These are phyloP conservation scores for Thecocarcelia acutangulata DNA, from an alignment of 2,888 invertebrate species.

Conservation along the genomic window DNA sequence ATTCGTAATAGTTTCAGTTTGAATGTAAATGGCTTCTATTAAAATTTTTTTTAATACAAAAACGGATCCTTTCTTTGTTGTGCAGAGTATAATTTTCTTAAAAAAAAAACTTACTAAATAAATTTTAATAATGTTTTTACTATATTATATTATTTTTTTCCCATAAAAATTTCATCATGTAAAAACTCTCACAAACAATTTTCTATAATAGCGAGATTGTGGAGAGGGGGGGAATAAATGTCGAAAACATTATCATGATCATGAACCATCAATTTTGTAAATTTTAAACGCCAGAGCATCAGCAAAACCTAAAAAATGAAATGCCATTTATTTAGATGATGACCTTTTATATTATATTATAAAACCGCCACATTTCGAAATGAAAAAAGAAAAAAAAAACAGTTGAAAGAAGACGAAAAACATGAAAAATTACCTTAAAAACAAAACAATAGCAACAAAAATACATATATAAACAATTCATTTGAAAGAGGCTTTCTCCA, in stretches of 20 bases:
- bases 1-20: slow-evolving; percentile 1
- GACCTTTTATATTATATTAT: slow-evolving; percentile 47
- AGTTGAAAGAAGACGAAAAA: not conserved
- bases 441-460: slow-evolving; percentile 21
- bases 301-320: slow-evolving; percentile 5
- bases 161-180: slow-evolving; percentile 24
- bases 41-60: slow-evolving; percentile 7
- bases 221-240: not conserved
- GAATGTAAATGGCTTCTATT: slow-evolving; percentile 1
- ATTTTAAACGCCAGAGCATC: slow-evolving; percentile 14
- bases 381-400: too few relatives aligned
- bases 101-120: slow-evolving; percentile 33
- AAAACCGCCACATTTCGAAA: slow-evolving; percentile 17
- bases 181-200: slow-evolving; percentile 6
- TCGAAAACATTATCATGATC: slow-evolving; percentile 35
- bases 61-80: slow-evolving; percentile 33
- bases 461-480: slow-evolving; percentile 24
- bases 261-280: slow-evolving; percentile 47
- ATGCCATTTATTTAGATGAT: slow-evolving; percentile 50
- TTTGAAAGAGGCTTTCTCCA: slow-evolving; percentile 53
- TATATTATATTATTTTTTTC: slow-evolving; percentile 3
- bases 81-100: slow-evolving; percentile 23
- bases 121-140: slow-evolving; percentile 39
- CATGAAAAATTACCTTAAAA: slow-evolving; percentile 44
- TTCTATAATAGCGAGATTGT: not conserved